A percentile compares a stretch with the other conserved stretches of the same genome.
phyloP scores from a whole-genome alignment of 2,113 vertebrate genomes.

The Barbus barbus region DNA sequence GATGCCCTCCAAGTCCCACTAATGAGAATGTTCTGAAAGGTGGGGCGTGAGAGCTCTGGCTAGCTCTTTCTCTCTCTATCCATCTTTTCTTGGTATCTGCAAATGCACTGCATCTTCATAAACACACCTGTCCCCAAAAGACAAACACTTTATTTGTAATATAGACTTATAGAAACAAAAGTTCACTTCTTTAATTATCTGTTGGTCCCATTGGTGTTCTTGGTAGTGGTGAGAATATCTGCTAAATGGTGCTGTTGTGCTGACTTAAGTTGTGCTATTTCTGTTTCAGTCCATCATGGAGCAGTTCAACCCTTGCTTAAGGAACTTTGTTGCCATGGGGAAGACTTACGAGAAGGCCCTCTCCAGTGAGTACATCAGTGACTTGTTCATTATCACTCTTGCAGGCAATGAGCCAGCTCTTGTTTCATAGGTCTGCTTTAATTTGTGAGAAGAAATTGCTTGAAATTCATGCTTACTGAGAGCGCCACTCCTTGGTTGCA shows the following conservation, averaged over 20 bases:
- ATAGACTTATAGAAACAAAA: not conserved
- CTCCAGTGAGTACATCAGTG: conserved; percentile 84
- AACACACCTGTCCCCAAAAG: not conserved
- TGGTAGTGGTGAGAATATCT: not conserved
- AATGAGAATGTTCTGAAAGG: conserved; percentile 5
- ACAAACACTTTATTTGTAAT: not conserved
- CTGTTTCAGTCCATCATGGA: conserved; percentile 92
- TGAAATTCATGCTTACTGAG: not conserved
- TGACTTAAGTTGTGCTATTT: conserved; percentile 42
- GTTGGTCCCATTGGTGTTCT: not conserved
- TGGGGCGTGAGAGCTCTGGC: not conserved
- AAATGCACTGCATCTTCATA: not conserved
- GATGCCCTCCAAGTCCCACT: conserved; percentile 30
- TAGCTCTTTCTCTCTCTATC: not conserved
- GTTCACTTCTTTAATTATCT: too few species aligned
- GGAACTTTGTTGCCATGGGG: conserved; percentile 99
- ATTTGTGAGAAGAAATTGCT: not conserved
- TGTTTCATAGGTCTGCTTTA: not conserved
- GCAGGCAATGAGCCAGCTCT: conserved; percentile 40
- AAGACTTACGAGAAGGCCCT: conserved; percentile 98
- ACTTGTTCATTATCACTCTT: conserved; percentile 13
- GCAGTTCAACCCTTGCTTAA: conserved; percentile 95
- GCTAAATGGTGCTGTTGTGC: not conserved
- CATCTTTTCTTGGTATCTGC: not conserved
- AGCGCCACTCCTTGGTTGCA: not conserved